These are phyloP conservation scores for Venustaconcha ellipsiformis DNA, from an alignment of 1,140 invertebrate genomes.

Conservation along the genomic window DNA sequence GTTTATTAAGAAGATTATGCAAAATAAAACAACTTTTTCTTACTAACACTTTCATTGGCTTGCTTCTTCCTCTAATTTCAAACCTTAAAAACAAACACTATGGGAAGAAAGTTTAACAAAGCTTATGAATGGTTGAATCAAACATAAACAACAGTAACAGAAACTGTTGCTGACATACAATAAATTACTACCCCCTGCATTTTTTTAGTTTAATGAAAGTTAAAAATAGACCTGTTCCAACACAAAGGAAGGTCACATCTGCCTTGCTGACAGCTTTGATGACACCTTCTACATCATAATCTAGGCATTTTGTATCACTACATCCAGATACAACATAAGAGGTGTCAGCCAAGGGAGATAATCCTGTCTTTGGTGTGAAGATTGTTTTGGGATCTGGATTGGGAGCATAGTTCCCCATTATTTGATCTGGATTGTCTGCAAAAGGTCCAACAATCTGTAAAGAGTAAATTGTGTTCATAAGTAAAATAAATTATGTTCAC, in stretches of 20 bases:
- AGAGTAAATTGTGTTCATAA: not conserved
- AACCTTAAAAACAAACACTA: not conserved
- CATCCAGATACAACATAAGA: constrained; percentile 54
- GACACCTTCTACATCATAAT: constrained; percentile 47
- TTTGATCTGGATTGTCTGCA: constrained; percentile 61
- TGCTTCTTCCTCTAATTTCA: not conserved
- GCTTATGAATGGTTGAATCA: not conserved
- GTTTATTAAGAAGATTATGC: too few relatives aligned
- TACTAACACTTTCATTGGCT: too few relatives aligned
- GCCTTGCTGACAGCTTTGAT: constrained; percentile 45
- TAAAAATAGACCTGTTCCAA: constrained; percentile 63
- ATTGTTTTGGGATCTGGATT: constrained; percentile 46
- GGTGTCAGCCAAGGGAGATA: constrained; percentile 38
- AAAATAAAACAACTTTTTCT: too few relatives aligned
- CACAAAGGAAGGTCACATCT: constrained; percentile 60
- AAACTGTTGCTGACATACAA: not conserved
- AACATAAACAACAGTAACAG: not conserved
- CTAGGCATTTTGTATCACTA: constrained; percentile 43
- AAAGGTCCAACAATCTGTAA: constrained; percentile 65
- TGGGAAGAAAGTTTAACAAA: not conserved
- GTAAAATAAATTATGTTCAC: not conserved
- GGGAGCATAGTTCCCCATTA: constrained; percentile 62
- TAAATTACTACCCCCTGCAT: not conserved
- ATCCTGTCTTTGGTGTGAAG: constrained; percentile 53
- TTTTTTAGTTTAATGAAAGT: not conserved